Percentiles rank a stretch among this genome's conserved stretches.
These are phyloP conservation scores for Zaprionus kolodkinae DNA, from an alignment of 1,140 invertebrate genomes.

Conservation along the genomic window DNA sequence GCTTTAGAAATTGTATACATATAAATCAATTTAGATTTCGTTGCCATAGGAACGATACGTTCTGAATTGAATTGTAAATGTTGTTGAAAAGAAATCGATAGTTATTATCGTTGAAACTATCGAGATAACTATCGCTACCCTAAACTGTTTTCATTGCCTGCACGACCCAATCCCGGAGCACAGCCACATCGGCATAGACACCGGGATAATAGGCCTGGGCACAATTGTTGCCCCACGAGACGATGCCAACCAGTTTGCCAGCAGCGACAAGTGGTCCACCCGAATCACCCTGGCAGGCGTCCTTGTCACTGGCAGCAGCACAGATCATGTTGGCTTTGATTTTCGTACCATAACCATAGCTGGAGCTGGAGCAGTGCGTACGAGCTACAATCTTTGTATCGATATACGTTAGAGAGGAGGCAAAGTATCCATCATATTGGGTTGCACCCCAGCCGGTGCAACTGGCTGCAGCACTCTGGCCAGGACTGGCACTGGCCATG, in stretches of 20 bases:
- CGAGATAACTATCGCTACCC: neutral
- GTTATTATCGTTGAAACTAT: neutral
- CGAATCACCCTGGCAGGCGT: slow-evolving; percentile 75
- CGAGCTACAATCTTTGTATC: slow-evolving; percentile 59
- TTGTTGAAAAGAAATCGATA: neutral
- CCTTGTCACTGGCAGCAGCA: slow-evolving; percentile 55
- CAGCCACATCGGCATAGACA: slow-evolving; percentile 55
- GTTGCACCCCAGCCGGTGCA: slow-evolving; percentile 85
- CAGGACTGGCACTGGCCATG: slow-evolving; percentile 60
- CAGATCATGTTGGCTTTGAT: slow-evolving; percentile 67
- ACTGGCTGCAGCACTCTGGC: slow-evolving; percentile 47
- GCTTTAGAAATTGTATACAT: neutral
- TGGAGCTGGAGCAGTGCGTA: slow-evolving; percentile 45
- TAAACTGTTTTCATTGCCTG: slow-evolving; percentile 3
- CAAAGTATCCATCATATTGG: slow-evolving; percentile 18
- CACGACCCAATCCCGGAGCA: slow-evolving; percentile 43
- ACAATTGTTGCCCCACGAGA: slow-evolving; percentile 62
- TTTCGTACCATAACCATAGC: slow-evolving; percentile 58
- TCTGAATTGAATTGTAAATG: neutral
- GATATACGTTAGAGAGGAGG: slow-evolving; percentile 52
- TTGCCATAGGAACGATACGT: slow-evolving; percentile 5
- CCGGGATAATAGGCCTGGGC: slow-evolving; percentile 54
- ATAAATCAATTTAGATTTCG: neutral
- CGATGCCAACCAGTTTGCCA: slow-evolving; percentile 61
- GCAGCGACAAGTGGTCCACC: slow-evolving; percentile 71